Percentiles rank a stretch among this genome's conserved stretches.
Evolutionary conservation across 2,888 invertebrate species (phyloP).

Genomic region (Nemurella pictetii): DNA sequence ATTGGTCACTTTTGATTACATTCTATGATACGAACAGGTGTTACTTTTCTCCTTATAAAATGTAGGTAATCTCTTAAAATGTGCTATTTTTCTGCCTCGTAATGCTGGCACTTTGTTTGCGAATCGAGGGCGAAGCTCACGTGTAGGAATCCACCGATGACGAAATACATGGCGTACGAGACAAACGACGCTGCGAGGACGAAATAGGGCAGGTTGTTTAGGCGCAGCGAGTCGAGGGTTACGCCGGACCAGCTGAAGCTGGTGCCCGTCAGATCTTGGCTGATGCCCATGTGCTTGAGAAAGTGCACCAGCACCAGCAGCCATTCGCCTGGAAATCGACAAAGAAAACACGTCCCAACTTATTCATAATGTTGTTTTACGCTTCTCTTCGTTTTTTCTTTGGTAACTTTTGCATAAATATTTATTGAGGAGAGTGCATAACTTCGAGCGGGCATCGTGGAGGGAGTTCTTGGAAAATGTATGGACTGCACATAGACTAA

Average conservation of each 20-base stretch:
- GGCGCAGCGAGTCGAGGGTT: conserved; percentile 57
- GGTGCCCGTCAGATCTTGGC: conserved; percentile 11
- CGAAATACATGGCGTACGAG: conserved; percentile 64
- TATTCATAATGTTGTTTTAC: conserved; percentile 11
- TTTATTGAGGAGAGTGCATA: no score
- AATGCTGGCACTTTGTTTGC: neutral
- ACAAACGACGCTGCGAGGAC: conserved; percentile 57
- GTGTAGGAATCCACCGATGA: conserved; percentile 68
- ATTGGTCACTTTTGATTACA: neutral
- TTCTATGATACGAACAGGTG: neutral
- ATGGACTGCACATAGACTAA: neutral
- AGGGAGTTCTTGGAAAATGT: neutral
- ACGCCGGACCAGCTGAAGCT: conserved; percentile 52
- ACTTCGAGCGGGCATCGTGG: neutral
- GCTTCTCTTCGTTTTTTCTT: neutral
- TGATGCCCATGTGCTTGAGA: conserved; percentile 57
- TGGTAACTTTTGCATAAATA: no score
- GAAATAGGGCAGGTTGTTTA: conserved; percentile 57
- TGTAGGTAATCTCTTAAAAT: neutral
- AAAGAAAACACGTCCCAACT: no score
- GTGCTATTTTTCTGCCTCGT: no score
- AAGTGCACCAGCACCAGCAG: conserved; percentile 65
- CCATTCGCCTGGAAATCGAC: conserved; percentile 64
- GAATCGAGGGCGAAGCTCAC: conserved; percentile 54
- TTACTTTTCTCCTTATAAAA: neutral